Base-by-base conservation (phyloP, 2,888 invertebrate genomes). In the Megaustenia siamemsis region DNA sequence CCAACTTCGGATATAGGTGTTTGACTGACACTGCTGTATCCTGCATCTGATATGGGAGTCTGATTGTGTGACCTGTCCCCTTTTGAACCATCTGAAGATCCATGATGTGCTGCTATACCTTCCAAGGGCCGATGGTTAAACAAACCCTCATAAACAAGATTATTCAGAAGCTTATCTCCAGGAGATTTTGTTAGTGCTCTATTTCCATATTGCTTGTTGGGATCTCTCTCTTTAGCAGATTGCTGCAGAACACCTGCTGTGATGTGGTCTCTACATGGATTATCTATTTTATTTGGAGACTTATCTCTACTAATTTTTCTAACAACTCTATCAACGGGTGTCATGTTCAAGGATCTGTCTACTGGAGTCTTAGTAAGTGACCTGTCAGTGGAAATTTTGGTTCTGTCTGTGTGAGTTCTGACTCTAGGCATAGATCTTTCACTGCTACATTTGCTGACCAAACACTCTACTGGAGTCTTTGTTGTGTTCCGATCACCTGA, bases 1-100 rank as follows among this genome's bases (percentile, higher is more conserved):
- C 85, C 81, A 40, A 81, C 53, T 18, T 85, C 85, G 21, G 85
- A 85, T 15, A 81, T 40, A 10, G 85, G 81, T n/a, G 85, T 85
- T 43, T 81, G 75, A 35, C 84, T 80, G 24, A 84, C 75, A 45
- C 80, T 80, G 84, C 80, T 80, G 80, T 80, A 75, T 32, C 84
- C 84, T 3, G 60, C 73, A 49, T 84, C 84, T 68, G 84, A 80
- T 32, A 53, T 28, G 5, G 84, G 84, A 10, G 80, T 84, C 32
- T 80, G 73, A 32, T 53, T 81, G 40, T 35, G 68, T 38, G 84
- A 79, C 49, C 83, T 32, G 56, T 78, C 78, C 5, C 43, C 69
- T 40, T 68, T 69, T 5, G n/a, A n/a, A 28, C 43, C 35, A 21
- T 83, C 83, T 24, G 32, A 60, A 69, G 81, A 71, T 10, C n/a